Conservation (phyloP, 2,888 invertebrate species). For the Eugnorisma glareosa region DNA sequence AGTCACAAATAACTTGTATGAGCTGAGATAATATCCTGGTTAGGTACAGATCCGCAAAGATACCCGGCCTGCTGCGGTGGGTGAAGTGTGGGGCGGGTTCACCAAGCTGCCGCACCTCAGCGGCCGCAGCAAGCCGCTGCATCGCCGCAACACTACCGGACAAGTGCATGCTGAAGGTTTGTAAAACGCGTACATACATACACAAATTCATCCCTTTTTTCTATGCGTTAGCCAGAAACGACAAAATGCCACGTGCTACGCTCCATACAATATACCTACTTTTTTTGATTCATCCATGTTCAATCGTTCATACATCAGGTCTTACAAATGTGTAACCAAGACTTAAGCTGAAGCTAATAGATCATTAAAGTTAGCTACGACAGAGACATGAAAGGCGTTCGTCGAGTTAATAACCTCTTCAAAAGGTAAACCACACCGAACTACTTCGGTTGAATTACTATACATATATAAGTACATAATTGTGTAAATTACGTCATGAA, state of each 20-base stretch:
- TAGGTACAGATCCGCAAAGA: slow-evolving; percentile 68
- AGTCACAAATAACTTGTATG: not conserved
- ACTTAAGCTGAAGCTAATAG: not conserved
- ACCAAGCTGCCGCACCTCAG: slow-evolving; percentile 70
- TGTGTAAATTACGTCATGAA: not conserved
- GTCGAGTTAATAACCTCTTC: slow-evolving; percentile 1
- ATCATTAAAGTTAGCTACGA: not conserved
- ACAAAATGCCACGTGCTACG: not conserved
- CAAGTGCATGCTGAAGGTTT: slow-evolving; percentile 52
- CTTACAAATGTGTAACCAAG: not conserved
- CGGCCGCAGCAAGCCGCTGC: slow-evolving; percentile 56
- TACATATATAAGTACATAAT: not conserved
- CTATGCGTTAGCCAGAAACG: not conserved
- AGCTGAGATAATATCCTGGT: not conserved
- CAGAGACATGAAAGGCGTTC: too few relatives aligned
- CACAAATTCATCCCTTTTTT: not conserved
- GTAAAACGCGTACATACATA: not conserved
- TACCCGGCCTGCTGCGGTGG: slow-evolving; percentile 66
- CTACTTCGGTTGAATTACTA: not conserved
- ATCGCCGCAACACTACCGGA: slow-evolving; percentile 55
- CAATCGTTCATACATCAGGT: too few relatives aligned
- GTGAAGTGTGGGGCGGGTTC: slow-evolving; percentile 82
- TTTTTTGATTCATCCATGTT: not conserved
- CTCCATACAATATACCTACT: not conserved
- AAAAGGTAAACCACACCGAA: not conserved